Evolutionary conservation across 2,797 vertebrate species (phyloP), one percentile per base, ranked within the genome.

Genomic region (Labroides dimidiatus): DNA sequence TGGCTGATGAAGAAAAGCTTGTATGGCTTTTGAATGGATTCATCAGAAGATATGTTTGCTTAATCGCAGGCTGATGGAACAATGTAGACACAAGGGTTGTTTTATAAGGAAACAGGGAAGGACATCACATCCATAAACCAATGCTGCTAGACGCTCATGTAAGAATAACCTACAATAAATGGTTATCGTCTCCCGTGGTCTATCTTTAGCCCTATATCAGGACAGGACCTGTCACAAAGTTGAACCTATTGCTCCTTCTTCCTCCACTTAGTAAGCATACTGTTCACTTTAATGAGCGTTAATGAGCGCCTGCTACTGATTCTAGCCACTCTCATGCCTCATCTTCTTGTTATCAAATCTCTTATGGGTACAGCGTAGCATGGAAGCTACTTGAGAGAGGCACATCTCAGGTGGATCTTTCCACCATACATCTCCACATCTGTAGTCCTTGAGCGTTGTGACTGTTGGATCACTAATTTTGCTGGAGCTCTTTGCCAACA

Each of bases 311-410:
- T 82, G 67, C 79, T 84, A 69, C 78, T 67, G 58, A 69, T 79
- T 77, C 72, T 72, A 72, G 78, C 48, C 65, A 69, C 58, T 75
- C 73, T 81, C 61, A 74, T 77, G 72, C 79, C 77, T 76, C 80
- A 69, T 80, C 85, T 71, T 86, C 82, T 92, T 87, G 84, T 89
- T 89, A 87, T 92, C 83, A 89, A 87, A 76, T 82, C 79, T 80
- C 76, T 81, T 67, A 75, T 69, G 71, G 75, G 82, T 6, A 45
- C 59, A 73, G 53, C 75, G 73, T 74, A 55, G 72, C 74, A 75
- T 61, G 73, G n/a, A n/a, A n/a, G n/a, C n/a, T 85, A 82, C 85
- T 87, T 81, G 71, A 68, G 48, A 68, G 48, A 78, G 76, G 56
- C 75, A 70, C 76, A 72, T 85, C 82, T 82, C 65, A 68, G 63